Base-by-base conservation (phyloP, 2,888 invertebrate species). In the Hesperia comma region DNA sequence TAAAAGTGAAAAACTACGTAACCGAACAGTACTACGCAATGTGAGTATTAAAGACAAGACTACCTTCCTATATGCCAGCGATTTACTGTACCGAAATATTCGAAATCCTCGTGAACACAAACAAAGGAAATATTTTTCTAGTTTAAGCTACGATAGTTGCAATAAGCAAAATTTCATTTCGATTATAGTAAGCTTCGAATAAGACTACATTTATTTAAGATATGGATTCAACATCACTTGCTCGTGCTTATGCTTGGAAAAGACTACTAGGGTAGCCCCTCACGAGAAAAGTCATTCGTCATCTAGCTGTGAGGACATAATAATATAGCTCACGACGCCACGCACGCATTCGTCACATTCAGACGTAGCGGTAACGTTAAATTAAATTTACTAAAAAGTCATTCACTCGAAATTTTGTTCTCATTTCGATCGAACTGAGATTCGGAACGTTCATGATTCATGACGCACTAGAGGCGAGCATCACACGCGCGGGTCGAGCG, bases 151-250 rank as follows among this genome's bases (percentile, higher is more conserved):
- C 66, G 40, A 69, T 55, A 69, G 64, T 61, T 69, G 76, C 72
- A 55, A 72, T 56, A 78, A 79, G 80, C 79, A 71, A 77, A 68
- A 72, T 69, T 72, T 74, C 70, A 71, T 75, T 70, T 73, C 69
- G 71, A 74, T 72, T 72, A 77, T 71, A 69, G 72, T 71, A 76
- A 82, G 78, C 82, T 75, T 75, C 78, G 71, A 77, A 79, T 81
- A 77, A 79, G 74, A 81, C 87, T 87, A 87, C 79, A 72, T 75
- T 67, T 63, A 51, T 68, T 81, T 82, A 86, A 81, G 90, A 92
- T 91, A 91, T 91, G 91, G 91, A 88, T 89, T 86, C 77, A 72
- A 79, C 86, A 90, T 90, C 90, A 91, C 90, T 84, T 83, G 80
- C 80, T 68, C 68, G 60, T 55, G 67, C 40, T 55, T 55, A 55